A percentile compares a stretch with the other conserved stretches of the same genome.
Conservation (phyloP, 2,113 vertebrate species). For the Taxidea taxus region DNA sequence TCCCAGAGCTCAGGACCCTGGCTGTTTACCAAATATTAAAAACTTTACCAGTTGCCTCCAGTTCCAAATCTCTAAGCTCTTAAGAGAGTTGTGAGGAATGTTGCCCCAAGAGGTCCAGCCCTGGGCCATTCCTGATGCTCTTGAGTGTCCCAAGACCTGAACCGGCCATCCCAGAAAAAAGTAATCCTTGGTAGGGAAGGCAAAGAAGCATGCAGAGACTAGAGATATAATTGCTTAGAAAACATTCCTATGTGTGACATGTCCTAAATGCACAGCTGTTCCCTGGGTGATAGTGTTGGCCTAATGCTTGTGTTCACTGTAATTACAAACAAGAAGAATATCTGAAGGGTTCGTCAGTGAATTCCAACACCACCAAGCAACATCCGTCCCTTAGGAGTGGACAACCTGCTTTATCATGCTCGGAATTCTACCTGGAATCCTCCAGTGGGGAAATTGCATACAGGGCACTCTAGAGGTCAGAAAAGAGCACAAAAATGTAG, state of each 20-base stretch:
- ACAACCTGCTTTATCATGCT: background rate
- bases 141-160: background rate
- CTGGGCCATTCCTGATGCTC: background rate
- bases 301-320: background rate
- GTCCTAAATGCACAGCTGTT: background rate
- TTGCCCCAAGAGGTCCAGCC: background rate
- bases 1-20: slow-evolving; percentile 26
- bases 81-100: background rate
- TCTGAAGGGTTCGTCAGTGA: background rate
- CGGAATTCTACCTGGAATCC: too few relatives aligned
- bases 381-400: background rate
- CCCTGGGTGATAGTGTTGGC: background rate
- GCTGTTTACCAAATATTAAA: slow-evolving; percentile 44
- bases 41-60: background rate
- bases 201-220: background rate
- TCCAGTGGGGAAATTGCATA: background rate
- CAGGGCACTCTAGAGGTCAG: background rate
- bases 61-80: slow-evolving; percentile 12
- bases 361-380: too few relatives aligned
- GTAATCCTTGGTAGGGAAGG: background rate
- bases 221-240: background rate
- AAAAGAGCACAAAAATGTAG: too few relatives aligned
- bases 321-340: background rate
- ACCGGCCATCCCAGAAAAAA: background rate
- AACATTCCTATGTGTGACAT: background rate